These are phyloP conservation scores for Holacanthella duospinosa DNA, from an alignment of 2,888 invertebrate species.

Conservation along the genomic window DNA sequence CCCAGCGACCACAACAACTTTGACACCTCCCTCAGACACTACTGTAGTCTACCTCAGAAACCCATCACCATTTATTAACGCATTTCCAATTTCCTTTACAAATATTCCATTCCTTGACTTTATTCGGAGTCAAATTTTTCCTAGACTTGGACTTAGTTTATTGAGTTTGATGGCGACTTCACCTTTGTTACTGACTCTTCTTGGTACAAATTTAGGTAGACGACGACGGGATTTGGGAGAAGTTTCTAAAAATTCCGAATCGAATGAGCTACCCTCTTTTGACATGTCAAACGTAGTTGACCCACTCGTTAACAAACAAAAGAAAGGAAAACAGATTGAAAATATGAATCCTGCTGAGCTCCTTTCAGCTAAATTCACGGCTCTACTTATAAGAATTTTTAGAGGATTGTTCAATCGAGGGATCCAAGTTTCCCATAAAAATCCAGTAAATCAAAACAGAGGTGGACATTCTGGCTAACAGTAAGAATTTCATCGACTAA, in stretches of 20 bases:
- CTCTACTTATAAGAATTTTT: neutral
- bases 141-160: conserved; percentile 31
- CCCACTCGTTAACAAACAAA: neutral
- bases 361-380: neutral
- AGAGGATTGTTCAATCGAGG: neutral
- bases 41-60: conserved; percentile 31
- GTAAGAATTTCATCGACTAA: no score
- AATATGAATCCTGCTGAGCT: neutral
- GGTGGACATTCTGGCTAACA: no score
- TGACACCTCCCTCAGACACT: conserved; percentile 12
- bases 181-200: conserved; percentile 29
- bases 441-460: neutral
- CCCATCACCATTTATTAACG: conserved; percentile 18
- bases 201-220: conserved; percentile 29
- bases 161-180: conserved; percentile 36
- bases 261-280: neutral
- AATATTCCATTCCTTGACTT: conserved; percentile 36
- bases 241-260: neutral
- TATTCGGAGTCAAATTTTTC: conserved; percentile 32
- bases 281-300: neutral
- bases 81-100: conserved; percentile 24
- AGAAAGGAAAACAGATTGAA: neutral
- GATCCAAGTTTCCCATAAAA: neutral
- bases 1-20: conserved; percentile 29
- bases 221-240: conserved; percentile 19